phyloP scores from a whole-genome alignment of 2,797 vertebrate species.

The Anguilla megastoma region DNA sequence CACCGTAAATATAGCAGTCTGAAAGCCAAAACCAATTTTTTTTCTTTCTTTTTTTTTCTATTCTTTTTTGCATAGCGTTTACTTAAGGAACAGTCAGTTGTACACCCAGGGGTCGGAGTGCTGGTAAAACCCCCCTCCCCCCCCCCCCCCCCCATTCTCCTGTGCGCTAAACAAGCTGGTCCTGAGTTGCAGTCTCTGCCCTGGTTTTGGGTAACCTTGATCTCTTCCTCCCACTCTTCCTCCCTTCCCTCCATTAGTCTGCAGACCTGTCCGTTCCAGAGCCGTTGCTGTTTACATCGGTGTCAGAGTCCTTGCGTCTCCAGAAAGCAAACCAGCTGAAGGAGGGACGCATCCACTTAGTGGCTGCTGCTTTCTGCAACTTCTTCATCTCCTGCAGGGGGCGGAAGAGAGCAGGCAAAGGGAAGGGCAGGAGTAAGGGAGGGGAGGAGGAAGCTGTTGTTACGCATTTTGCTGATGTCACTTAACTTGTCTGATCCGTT shows the following conservation, averaged over 20 bases:
- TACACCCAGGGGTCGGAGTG: background rate
- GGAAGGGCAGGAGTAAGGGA: background rate
- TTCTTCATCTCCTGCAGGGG: constrained; percentile 57
- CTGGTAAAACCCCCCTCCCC: background rate
- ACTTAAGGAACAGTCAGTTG: constrained; percentile 15
- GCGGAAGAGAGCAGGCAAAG: background rate
- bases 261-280: constrained; percentile 51
- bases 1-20: constrained; percentile 37
- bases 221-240: constrained; percentile 43
- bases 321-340: constrained; percentile 76
- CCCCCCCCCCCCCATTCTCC: background rate
- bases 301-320: constrained; percentile 73
- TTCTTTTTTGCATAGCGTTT: constrained; percentile 32
- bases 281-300: constrained; percentile 58
- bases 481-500: background rate
- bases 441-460: background rate
- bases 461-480: background rate
- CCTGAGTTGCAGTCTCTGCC: constrained; percentile 16
- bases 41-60: background rate
- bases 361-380: constrained; percentile 56
- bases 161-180: constrained; percentile 23
- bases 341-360: constrained; percentile 67
- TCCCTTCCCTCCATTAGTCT: constrained; percentile 57
- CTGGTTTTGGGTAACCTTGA: constrained; percentile 5
- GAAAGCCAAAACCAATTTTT: background rate